Base-by-base conservation (phyloP, 2,888 invertebrate species). In the Acronicta alni region DNA sequence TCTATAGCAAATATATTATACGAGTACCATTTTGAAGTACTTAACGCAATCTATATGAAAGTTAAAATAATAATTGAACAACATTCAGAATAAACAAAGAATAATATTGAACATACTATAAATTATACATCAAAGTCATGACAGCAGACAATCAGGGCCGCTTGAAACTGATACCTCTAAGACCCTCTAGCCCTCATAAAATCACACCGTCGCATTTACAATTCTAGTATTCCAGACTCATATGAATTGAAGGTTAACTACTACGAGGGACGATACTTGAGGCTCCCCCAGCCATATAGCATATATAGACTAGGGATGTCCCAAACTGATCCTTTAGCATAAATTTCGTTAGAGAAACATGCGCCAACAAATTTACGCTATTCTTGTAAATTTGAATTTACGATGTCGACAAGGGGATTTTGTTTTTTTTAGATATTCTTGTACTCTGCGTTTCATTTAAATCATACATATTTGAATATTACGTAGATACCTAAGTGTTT, bases 301-400 rank as follows among this genome's bases (percentile, higher is more conserved):
- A 71, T 51, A 68, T 68, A 68, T 68, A 66, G 71, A 58, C 58
- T 58, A 71, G 68, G 72, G 68, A 68, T 68, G 68, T 68, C 68
- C 58, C 71, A 65, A 58, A 71, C 58, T 71, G 66, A 71, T 68
- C 67, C 72, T 68, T 68, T 58, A 58, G 67, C 58, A 68, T 68
- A 68, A 58, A 68, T 71, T 71, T 71, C 41, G 54, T 71, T 55
- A 58, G 37, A 71, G 58, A 66, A 52, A 68, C 44, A 66, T 48
- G 18, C 47, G 55, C 72, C 58, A 58, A 68, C 58, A 66, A 67
- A 71, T 70, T 70, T 65, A 48, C 43, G 54, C 57, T 58, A 58
- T 71, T 71, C 58, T 55, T 66, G 38, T 64, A 57, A 58, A 58
- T 68, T 71, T 68, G 59, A 68, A 68, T 68, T 71, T 71, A 66